Conservation (phyloP, 2,888 invertebrate species). For the Calephelis perditalis region DNA sequence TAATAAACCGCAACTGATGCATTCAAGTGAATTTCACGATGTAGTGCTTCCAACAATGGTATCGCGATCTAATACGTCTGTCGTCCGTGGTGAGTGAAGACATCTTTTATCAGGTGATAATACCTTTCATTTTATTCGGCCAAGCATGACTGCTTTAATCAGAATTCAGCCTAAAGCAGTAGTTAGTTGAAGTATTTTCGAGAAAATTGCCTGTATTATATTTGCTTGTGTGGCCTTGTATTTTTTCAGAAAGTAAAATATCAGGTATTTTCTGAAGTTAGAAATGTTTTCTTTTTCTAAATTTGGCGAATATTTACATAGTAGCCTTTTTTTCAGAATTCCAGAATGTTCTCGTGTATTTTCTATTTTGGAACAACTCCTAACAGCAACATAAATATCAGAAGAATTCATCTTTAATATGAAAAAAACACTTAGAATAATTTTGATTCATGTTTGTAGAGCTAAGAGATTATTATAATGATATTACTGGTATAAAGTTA, state of each 20-base stretch:
- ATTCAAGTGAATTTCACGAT: constrained; percentile 77
- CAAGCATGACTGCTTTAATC: constrained; percentile 63
- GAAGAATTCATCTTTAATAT: constrained; percentile 9
- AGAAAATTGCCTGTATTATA: constrained; percentile 10
- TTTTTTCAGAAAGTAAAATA: constrained; percentile 5
- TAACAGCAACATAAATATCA: constrained; percentile 16
- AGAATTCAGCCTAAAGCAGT: constrained; percentile 32
- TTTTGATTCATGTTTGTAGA: too few relatives aligned
- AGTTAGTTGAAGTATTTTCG: constrained; percentile 33
- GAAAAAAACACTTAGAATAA: not conserved
- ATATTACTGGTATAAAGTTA: too few relatives aligned
- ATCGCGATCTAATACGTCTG: constrained; percentile 59
- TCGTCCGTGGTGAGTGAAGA: constrained; percentile 77
- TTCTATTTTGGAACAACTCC: constrained; percentile 62
- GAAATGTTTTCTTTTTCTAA: not conserved
- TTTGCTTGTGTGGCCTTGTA: constrained; percentile 14
- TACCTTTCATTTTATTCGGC: constrained; percentile 65
- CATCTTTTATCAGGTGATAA: constrained; percentile 76
- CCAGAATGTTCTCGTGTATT: constrained; percentile 67
- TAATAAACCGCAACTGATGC: constrained; percentile 43
- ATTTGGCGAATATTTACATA: constrained; percentile 7
- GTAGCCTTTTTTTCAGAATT: constrained; percentile 61
- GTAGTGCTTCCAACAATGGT: constrained; percentile 65
- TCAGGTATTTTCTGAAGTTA: not conserved
- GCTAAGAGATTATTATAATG: too few relatives aligned